phyloP scores from a whole-genome alignment of 1,140 invertebrate species.

The Danaus melanippus region DNA sequence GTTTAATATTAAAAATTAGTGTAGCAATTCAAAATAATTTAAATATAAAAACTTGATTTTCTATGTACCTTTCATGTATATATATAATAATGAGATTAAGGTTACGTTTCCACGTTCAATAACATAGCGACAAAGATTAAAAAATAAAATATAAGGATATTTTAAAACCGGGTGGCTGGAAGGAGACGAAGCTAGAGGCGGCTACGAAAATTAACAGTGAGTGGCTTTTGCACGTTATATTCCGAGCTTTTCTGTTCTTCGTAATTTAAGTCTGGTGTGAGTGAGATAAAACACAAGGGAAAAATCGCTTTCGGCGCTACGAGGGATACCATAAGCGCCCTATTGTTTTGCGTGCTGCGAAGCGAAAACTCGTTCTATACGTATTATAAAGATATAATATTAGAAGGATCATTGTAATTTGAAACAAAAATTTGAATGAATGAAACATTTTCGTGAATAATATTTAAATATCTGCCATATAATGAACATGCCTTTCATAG shows the following conservation, averaged over 20 bases:
- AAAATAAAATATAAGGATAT: conserved; percentile 31
- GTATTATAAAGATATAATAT: conserved; percentile 36
- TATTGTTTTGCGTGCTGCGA: conserved; percentile 60
- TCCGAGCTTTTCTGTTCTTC: conserved; percentile 32
- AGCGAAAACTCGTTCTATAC: conserved; percentile 45
- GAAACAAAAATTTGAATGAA: conserved; percentile 44
- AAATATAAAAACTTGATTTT: too few species aligned
- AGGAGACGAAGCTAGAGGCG: conserved; percentile 44
- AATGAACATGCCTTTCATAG: too few species aligned
- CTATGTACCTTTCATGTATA: too few species aligned
- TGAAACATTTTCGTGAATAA: too few species aligned
- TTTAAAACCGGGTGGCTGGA: conserved; percentile 32
- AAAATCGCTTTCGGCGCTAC: conserved; percentile 54
- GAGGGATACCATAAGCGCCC: conserved; percentile 58
- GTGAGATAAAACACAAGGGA: conserved; percentile 29
- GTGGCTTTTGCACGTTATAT: conserved; percentile 45
- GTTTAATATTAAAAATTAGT: too few species aligned
- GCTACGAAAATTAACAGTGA: conserved; percentile 63
- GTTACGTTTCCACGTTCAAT: too few species aligned
- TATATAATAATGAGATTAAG: too few species aligned
- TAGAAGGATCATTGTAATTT: conserved; percentile 48
- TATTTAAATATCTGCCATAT: too few species aligned
- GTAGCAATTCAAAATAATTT: too few species aligned
- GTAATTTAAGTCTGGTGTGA: conserved; percentile 24
- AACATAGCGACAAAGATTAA: too few species aligned